Evolutionary conservation across 2,797 vertebrate species (phyloP).

Genomic region (Thunnus albacares): DNA sequence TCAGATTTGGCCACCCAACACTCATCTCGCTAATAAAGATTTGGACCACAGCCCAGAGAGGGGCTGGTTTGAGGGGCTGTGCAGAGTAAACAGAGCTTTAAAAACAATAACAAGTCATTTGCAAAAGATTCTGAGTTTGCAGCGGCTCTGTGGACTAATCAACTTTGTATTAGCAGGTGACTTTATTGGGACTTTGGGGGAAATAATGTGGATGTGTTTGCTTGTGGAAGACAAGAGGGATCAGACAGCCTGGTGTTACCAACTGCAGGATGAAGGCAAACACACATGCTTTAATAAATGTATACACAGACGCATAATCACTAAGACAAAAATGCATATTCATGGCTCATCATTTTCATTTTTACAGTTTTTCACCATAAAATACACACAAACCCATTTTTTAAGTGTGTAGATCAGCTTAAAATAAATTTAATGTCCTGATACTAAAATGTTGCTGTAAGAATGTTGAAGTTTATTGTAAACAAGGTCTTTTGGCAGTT

Average conservation of each 20-base stretch:
- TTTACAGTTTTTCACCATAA: background rate
- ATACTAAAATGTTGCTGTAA: background rate
- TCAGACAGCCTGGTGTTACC: constrained; percentile 32
- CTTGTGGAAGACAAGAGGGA: constrained; percentile 29
- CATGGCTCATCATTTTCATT: background rate
- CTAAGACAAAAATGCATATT: background rate
- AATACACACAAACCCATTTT: background rate
- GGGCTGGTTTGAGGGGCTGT: constrained; percentile 48
- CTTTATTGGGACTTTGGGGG: constrained; percentile 54
- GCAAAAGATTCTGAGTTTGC: constrained; percentile 62
- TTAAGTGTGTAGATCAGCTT: background rate
- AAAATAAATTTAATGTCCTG: background rate
- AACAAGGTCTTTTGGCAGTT: background rate
- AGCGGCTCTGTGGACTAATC: constrained; percentile 56
- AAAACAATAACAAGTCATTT: constrained; percentile 77
- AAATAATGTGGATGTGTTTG: constrained; percentile 53
- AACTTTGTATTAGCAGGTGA: constrained; percentile 62
- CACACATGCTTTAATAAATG: background rate
- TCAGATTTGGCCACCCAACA: constrained; percentile 75
- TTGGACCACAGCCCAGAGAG: constrained; percentile 72
- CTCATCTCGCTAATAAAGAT: constrained; percentile 73
- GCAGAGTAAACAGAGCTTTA: constrained; percentile 78
- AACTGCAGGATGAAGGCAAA: constrained; percentile 1
- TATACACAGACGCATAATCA: background rate
- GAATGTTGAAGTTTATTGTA: background rate